These are phyloP conservation scores for Plagiodera versicolora DNA, from an alignment of 2,888 invertebrate genomes.

Conservation along the genomic window DNA sequence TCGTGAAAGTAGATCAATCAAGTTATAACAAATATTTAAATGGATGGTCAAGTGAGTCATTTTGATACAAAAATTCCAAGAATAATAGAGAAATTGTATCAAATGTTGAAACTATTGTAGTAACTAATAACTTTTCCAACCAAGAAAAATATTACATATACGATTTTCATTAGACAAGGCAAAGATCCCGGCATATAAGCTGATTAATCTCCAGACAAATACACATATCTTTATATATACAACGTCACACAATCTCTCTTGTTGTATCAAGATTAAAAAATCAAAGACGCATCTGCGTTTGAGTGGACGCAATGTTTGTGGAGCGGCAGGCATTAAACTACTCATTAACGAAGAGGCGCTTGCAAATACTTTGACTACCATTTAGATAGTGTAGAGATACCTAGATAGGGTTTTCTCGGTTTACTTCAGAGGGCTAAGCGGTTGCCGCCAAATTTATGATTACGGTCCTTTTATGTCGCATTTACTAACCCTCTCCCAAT, in stretches of 20 bases:
- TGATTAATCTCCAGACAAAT: too few species aligned
- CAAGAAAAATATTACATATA: not conserved
- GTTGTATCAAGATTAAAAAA: not conserved
- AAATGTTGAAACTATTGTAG: too few species aligned
- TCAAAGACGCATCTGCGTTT: slow-evolving; percentile 5
- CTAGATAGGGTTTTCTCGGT: slow-evolving; percentile 53
- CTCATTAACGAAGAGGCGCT: slow-evolving; percentile 37
- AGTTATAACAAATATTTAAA: too few species aligned
- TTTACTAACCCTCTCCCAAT: slow-evolving; percentile 22
- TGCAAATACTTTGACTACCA: slow-evolving; percentile 53
- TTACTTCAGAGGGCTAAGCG: slow-evolving; percentile 50
- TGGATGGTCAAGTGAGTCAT: too few species aligned
- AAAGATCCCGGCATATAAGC: too few species aligned
- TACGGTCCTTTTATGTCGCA: slow-evolving; percentile 40
- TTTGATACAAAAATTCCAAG: too few species aligned
- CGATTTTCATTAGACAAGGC: not conserved
- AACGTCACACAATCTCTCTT: not conserved
- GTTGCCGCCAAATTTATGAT: slow-evolving; percentile 51
- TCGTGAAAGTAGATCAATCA: too few species aligned
- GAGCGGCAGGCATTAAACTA: slow-evolving; percentile 26
- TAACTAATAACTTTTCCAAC: too few species aligned
- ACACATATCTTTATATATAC: too few species aligned
- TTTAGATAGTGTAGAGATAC: slow-evolving; percentile 55
- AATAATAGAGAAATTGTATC: too few species aligned
- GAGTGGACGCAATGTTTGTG: slow-evolving; percentile 36